Evolutionary conservation across 2,113 vertebrate species (phyloP).

Genomic region (Pao palembangensis): DNA sequence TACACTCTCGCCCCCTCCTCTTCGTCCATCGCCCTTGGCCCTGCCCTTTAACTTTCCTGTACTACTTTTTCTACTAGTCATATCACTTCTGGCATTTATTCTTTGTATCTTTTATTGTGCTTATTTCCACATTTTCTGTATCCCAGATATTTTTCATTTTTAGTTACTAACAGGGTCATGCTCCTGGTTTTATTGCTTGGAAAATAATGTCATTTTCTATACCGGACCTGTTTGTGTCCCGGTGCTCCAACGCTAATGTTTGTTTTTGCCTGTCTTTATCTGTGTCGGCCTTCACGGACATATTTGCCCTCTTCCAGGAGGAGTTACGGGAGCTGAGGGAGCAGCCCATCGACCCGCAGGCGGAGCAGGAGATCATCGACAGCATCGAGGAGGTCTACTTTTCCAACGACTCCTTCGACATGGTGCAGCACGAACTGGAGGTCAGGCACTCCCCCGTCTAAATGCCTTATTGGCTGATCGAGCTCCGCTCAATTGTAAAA

Average conservation of each 20-base stretch:
- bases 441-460: slow-evolving; percentile 68
- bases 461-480: slow-evolving; percentile 13
- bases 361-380: slow-evolving; percentile 94
- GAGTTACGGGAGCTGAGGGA: slow-evolving; percentile 89
- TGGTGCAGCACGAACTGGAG: slow-evolving; percentile 95
- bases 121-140: not conserved
- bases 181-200: slow-evolving; percentile 13
- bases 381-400: slow-evolving; percentile 97
- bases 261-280: not conserved
- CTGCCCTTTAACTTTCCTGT: slow-evolving; percentile 9
- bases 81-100: not conserved
- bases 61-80: not conserved
- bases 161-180: not conserved
- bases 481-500: slow-evolving; percentile 29
- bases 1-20: slow-evolving; percentile 3
- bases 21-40: slow-evolving; percentile 32
- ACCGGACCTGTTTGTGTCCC: not conserved
- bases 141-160: slow-evolving; percentile 1
- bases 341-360: slow-evolving; percentile 89
- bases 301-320: slow-evolving; percentile 73
- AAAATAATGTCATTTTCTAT: not conserved
- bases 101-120: not conserved
- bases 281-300: not conserved
- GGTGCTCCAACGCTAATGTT: slow-evolving; percentile 5
- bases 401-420: slow-evolving; percentile 92